Percentiles rank a stretch among this genome's conserved stretches.
Conservation (phyloP, 2,797 vertebrate species). For the Zalophus californianus region DNA sequence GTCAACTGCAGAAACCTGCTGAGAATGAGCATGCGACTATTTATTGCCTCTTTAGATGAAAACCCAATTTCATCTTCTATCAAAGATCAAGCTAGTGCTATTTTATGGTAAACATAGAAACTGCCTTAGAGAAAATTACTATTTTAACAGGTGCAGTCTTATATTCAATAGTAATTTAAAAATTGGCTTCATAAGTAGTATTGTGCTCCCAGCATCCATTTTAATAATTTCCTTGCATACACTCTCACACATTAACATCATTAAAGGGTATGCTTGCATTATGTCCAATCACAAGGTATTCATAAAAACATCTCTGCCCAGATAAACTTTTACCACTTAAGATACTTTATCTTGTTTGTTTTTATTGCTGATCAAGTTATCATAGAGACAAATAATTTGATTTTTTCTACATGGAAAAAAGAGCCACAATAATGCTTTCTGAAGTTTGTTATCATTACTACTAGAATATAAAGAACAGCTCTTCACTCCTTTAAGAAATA, state of each 20-base stretch:
- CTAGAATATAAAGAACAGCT: background rate
- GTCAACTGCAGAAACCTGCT: background rate
- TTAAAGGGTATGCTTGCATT: conserved; percentile 31
- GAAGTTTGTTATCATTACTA: background rate
- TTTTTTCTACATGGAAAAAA: background rate
- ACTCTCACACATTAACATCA: conserved; percentile 43
- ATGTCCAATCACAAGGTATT: conserved; percentile 53
- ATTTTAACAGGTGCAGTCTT: conserved; percentile 78
- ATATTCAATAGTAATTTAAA: conserved; percentile 64
- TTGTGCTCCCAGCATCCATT: conserved; percentile 18
- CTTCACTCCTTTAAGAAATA: conserved; percentile 12
- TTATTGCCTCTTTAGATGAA: conserved; percentile 70
- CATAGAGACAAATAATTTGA: conserved; percentile 1
- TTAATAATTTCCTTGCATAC: conserved; percentile 49
- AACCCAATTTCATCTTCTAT: conserved; percentile 72
- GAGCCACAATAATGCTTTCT: background rate
- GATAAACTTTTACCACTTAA: conserved; percentile 53
- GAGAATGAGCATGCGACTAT: conserved; percentile 32
- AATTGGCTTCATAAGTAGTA: conserved; percentile 29
- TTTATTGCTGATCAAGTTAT: background rate
- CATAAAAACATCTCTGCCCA: conserved; percentile 12
- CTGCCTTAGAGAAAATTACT: conserved; percentile 74
- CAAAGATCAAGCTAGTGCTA: conserved; percentile 61
- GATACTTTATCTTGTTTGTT: conserved; percentile 43
- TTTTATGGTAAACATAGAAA: conserved; percentile 76